Evolutionary conservation across 2,113 vertebrate genomes (phyloP).

Genomic region (Tachysurus fulvidraco): DNA sequence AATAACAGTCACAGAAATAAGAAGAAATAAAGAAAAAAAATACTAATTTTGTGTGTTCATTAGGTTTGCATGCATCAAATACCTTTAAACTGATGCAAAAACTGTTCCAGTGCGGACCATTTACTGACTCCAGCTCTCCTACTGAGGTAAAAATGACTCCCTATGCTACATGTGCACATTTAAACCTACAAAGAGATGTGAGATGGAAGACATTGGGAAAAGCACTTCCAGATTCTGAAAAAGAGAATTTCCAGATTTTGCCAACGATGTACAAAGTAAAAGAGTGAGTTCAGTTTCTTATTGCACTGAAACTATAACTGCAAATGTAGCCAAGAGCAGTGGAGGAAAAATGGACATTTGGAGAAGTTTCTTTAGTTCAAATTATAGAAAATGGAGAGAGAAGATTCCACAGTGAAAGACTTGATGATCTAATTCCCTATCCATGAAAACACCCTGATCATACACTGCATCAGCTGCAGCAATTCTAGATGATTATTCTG

Average conservation of each 20-base stretch:
- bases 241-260: constrained; percentile 26
- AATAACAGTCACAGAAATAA: too few relatives aligned
- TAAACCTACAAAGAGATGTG: constrained; percentile 6
- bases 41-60: background rate
- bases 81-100: background rate
- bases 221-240: constrained; percentile 38
- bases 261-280: constrained; percentile 22
- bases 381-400: constrained; percentile 1
- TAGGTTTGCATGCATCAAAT: background rate
- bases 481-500: constrained; percentile 8
- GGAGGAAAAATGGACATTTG: constrained; percentile 6
- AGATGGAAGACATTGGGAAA: background rate
- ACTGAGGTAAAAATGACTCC: constrained; percentile 24
- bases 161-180: background rate
- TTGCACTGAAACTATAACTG: background rate
- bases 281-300: constrained; percentile 34
- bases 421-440: constrained; percentile 25
- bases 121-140: constrained; percentile 6
- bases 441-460: background rate
- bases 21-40: background rate
- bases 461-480: constrained; percentile 36
- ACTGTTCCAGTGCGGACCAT: constrained; percentile 3
- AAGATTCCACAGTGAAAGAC: background rate
- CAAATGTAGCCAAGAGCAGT: constrained; percentile 8
- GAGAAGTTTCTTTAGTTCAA: background rate